Conservation (phyloP, 53 echinoderm and acorn worm species). For the Paelopatides confundens region DNA sequence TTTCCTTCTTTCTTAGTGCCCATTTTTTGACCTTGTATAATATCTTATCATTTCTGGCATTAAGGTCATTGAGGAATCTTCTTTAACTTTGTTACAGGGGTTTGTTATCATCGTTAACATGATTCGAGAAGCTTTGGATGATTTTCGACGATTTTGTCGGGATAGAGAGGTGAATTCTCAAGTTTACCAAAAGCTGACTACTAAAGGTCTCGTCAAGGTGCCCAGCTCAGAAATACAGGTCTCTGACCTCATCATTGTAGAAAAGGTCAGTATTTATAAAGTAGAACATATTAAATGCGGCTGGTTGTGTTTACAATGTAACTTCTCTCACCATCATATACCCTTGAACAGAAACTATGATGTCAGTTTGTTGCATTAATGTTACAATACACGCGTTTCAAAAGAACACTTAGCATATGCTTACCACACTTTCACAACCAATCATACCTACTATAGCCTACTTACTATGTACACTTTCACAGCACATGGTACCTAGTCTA, state of each 20-base stretch:
- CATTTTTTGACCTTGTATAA: no score
- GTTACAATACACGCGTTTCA: no score
- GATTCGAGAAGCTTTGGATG: conserved; percentile 91
- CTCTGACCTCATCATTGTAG: conserved; percentile 92
- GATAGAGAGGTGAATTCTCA: conserved; percentile 93
- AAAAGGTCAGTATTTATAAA: conserved; percentile 90
- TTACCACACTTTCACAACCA: no score
- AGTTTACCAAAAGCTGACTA: conserved; percentile 84
- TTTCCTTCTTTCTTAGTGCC: no score
- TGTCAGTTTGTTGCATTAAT: no score
- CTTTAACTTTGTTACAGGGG: conserved; percentile 52
- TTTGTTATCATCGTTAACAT: conserved; percentile 98
- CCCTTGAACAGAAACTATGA: no score
- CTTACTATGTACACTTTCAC: no score
- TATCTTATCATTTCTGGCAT: no score
- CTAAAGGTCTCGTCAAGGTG: conserved; percentile 73
- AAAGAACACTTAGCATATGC: no score
- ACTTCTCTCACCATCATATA: not conserved
- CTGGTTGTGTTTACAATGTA: no score
- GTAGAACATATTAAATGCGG: not conserved
- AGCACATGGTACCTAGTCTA: no score
- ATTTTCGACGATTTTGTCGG: conserved; percentile 84
- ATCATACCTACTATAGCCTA: no score
- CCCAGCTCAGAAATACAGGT: conserved; percentile 96
- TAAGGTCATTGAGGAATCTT: not conserved